Base-by-base conservation (phyloP, 2,888 invertebrate genomes). In the Plagodis dolabraria region DNA sequence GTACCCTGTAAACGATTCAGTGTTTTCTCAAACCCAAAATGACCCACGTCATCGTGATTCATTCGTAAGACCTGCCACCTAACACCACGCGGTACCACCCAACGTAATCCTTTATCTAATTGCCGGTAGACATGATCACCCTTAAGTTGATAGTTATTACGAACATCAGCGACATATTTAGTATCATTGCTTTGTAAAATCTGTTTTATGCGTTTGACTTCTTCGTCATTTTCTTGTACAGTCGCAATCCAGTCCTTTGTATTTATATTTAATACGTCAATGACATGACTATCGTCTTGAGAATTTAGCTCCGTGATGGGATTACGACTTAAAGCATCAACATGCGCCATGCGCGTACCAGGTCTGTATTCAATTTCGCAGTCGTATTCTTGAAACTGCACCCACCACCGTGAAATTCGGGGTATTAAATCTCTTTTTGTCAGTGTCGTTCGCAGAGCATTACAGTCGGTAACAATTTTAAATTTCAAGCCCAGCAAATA, bases 31-130 rank as follows among this genome's bases (percentile, higher is more conserved):
- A 55, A 68, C 6, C 62, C 66, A 36, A 50, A 70, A 52, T 71
- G 70, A 0, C 72, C 72, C 0, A 69, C 33, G 9, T 70, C 70
- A 35, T 73, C 70, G 22, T 73, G 70, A 33, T 70, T 72, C 8
- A 11, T 52, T 43, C 35, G 35, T 35, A 35, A 35, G 7, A 35
- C 35, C 7, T 35, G 35, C 7, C 35, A 35, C 7, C 35, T 35
- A 35, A 35, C 35, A 35, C 35, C 35, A 35, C 35, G 35, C 35
- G 7, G 35, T 35, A 35, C 35, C 35, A 35, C 35, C 35, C 35
- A 35, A 6, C 35, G 35, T 35, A 6, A 35, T 7, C 35, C 35
- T 35, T 67, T 62, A 0, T 64, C 7, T 6, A 76, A 45, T 11
- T 71, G 71, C 70, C 71, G 72, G 0, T 71, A 36, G 0, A 59